Conservation (phyloP, 2,888 invertebrate genomes). For the Deilephila elpenor region DNA sequence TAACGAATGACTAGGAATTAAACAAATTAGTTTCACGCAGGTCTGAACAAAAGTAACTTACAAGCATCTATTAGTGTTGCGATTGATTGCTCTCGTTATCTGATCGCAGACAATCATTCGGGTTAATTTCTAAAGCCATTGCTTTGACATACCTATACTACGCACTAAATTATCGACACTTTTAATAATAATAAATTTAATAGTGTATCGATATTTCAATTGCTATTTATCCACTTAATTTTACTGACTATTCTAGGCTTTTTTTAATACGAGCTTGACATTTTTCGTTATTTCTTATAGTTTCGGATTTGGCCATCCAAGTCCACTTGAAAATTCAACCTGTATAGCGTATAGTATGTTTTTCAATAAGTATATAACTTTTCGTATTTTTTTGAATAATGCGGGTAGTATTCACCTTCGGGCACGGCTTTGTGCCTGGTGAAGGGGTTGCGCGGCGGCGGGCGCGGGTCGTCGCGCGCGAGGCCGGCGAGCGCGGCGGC, state of each 20-base stretch:
- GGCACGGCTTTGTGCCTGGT: conserved; percentile 53
- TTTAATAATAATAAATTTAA: background rate
- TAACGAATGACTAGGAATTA: background rate
- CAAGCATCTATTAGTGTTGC: conserved; percentile 19
- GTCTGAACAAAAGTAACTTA: background rate
- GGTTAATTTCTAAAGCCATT: background rate
- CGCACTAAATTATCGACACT: background rate
- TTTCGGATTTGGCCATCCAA: too few relatives aligned
- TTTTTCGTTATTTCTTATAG: too few relatives aligned
- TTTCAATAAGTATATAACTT: too few relatives aligned
- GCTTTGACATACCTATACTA: background rate
- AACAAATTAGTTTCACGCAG: background rate
- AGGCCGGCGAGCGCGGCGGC: conserved; percentile 57
- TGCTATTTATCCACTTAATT: background rate
- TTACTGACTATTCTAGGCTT: background rate
- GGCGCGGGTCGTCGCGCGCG: conserved; percentile 59
- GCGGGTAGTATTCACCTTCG: conserved; percentile 57
- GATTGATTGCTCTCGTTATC: conserved; percentile 25
- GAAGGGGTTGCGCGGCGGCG: conserved; percentile 59
- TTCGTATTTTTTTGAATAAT: too few relatives aligned
- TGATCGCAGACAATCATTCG: background rate
- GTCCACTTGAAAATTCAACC: too few relatives aligned
- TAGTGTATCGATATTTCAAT: background rate
- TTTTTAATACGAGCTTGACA: too few relatives aligned
- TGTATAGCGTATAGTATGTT: too few relatives aligned